Conservation (phyloP, 1,140 invertebrate species). For the Oncopeltus fasciatus region DNA sequence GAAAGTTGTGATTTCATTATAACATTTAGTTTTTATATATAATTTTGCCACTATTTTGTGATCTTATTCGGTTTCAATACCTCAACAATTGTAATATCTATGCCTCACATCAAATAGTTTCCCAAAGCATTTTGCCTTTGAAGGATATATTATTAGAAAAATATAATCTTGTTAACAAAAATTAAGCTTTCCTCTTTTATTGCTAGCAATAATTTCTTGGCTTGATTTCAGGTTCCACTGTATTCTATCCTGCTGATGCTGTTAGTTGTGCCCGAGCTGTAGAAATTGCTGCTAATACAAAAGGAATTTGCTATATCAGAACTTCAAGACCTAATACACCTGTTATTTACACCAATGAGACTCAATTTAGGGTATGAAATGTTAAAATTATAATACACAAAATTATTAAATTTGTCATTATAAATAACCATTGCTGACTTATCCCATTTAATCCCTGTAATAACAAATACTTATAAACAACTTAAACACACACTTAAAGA, state of each 20-base stretch:
- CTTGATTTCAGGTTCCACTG: constrained; percentile 47
- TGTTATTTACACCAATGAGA: constrained; percentile 78
- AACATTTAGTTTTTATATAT: too few species aligned
- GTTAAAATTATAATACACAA: too few species aligned
- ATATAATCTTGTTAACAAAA: too few species aligned
- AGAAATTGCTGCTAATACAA: constrained; percentile 89
- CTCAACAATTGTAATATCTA: too few species aligned
- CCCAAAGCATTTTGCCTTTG: too few species aligned
- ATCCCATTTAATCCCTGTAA: not conserved
- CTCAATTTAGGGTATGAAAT: constrained; percentile 63
- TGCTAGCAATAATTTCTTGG: too few species aligned
- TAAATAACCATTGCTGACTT: not conserved
- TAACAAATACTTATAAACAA: not conserved
- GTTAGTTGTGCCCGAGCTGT: constrained; percentile 85
- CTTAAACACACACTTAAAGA: not conserved
- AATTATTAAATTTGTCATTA: not conserved
- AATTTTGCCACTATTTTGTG: too few species aligned
- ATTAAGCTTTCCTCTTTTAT: too few species aligned
- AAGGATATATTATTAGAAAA: too few species aligned
- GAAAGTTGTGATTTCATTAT: too few species aligned
- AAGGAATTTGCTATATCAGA: constrained; percentile 90
- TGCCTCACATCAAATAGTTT: too few species aligned
- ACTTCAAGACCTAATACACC: constrained; percentile 82
- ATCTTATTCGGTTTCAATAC: too few species aligned
- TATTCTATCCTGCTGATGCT: constrained; percentile 95